Evolutionary conservation across 2,797 vertebrate species (phyloP).

Genomic region (Poliocrania exsul): DNA sequence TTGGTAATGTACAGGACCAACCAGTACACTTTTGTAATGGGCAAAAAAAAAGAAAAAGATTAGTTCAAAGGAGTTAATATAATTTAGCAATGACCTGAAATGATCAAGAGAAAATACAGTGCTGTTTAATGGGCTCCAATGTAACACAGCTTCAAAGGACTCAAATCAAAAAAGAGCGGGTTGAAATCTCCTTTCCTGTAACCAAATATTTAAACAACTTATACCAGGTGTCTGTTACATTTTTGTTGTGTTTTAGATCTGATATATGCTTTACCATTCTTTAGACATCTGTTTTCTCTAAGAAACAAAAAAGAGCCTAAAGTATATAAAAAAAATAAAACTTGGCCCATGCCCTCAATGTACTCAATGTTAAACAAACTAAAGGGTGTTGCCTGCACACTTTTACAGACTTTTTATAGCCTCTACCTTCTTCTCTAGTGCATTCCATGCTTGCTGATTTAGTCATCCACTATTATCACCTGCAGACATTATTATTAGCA

Average conservation of each 20-base stretch:
- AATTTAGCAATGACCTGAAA: background rate
- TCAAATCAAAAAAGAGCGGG: background rate
- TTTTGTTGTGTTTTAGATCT: background rate
- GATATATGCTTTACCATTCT: background rate
- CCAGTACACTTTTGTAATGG: background rate
- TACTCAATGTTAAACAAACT: background rate
- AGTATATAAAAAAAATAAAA: background rate
- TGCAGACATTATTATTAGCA: background rate
- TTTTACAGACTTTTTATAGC: background rate
- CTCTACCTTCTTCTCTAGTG: background rate
- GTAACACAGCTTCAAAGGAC: background rate
- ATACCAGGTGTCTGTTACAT: background rate
- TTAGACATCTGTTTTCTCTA: background rate
- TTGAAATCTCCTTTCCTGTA: background rate
- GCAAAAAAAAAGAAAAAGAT: background rate
- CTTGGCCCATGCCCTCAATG: background rate
- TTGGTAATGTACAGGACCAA: background rate
- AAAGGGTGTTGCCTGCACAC: background rate
- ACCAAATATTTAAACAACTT: background rate
- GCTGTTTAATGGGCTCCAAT: background rate
- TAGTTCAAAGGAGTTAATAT: background rate
- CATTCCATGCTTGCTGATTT: background rate
- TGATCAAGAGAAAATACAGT: background rate
- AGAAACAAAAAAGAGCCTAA: background rate
- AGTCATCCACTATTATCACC: background rate